These are phyloP conservation scores for Melinaea marsaeus DNA, from an alignment of 2,888 invertebrate species.

Conservation along the genomic window DNA sequence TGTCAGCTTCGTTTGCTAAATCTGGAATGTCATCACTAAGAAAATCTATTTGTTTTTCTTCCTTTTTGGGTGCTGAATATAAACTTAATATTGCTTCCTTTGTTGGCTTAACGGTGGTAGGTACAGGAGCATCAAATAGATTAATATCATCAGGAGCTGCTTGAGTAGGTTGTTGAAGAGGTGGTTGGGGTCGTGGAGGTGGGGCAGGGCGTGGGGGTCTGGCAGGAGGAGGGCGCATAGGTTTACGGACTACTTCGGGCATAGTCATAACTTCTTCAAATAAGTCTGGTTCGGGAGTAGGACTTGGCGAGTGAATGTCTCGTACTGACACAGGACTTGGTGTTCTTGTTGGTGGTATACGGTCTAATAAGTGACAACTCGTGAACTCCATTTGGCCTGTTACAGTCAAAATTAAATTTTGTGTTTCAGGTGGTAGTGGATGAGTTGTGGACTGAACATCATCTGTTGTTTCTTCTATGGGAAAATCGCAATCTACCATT, in stretches of 20 bases:
- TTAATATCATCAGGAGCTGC: conserved; percentile 64
- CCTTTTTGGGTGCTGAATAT: conserved; percentile 69
- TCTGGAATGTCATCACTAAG: conserved; percentile 76
- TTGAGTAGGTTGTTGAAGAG: conserved; percentile 51
- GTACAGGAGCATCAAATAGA: conserved; percentile 78
- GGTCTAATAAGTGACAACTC: conserved; percentile 88
- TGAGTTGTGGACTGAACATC: conserved; percentile 70
- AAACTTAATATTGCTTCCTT: conserved; percentile 80
- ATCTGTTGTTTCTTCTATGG: conserved; percentile 38
- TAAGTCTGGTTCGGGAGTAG: conserved; percentile 82
- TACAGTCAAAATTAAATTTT: conserved; percentile 89
- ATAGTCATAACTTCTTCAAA: conserved; percentile 45
- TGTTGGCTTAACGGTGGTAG: conserved; percentile 69
- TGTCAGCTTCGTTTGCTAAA: conserved; percentile 38
- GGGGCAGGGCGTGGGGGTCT: conserved; percentile 66
- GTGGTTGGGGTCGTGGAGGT: conserved; percentile 70
- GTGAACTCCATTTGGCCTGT: conserved; percentile 94
- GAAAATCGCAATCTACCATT: conserved; percentile 45
- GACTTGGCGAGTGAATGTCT: conserved; percentile 90
- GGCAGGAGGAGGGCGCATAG: conserved; percentile 50
- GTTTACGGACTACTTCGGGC: conserved; percentile 67
- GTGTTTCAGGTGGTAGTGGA: conserved; percentile 86
- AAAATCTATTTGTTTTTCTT: conserved; percentile 74
- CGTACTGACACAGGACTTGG: conserved; percentile 92
- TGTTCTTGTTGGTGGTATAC: conserved; percentile 89